Evolutionary conservation across 2,888 invertebrate genomes (phyloP).

Genomic region (Laothoe populi): DNA sequence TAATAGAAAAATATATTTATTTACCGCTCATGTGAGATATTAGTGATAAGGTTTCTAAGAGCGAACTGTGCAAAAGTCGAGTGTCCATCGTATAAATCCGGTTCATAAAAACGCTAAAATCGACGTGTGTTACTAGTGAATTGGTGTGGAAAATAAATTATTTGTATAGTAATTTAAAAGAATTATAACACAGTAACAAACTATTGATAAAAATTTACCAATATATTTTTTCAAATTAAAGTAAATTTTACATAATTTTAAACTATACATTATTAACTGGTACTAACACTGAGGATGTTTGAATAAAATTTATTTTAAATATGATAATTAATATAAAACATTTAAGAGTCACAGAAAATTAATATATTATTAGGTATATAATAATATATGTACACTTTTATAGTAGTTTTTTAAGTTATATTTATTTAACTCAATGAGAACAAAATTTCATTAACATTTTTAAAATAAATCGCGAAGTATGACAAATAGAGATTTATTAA

Average conservation of each 20-base stretch:
- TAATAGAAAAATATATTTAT: constrained; percentile 12
- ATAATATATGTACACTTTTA: neutral
- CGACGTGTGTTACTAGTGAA: neutral
- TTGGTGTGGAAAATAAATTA: neutral
- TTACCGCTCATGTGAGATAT: constrained; percentile 4
- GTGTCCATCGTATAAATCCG: neutral
- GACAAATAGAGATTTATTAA: too few species aligned
- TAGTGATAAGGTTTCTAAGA: constrained; percentile 18
- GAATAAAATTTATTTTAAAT: too few species aligned
- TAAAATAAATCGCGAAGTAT: neutral
- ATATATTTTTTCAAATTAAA: too few species aligned
- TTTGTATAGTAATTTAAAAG: too few species aligned
- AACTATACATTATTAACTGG: too few species aligned
- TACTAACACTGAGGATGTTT: too few species aligned
- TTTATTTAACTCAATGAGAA: neutral
- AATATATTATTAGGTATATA: too few species aligned
- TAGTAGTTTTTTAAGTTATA: neutral
- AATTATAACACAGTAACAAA: too few species aligned
- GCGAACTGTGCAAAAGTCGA: neutral
- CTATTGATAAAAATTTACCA: too few species aligned
- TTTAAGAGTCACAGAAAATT: too few species aligned
- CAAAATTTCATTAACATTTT: neutral
- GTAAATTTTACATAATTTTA: too few species aligned
- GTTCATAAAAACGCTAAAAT: neutral
- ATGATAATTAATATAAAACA: too few species aligned